Evolutionary conservation across 2,113 vertebrate genomes (phyloP).

Genomic region (Xyrauchen texanus): DNA sequence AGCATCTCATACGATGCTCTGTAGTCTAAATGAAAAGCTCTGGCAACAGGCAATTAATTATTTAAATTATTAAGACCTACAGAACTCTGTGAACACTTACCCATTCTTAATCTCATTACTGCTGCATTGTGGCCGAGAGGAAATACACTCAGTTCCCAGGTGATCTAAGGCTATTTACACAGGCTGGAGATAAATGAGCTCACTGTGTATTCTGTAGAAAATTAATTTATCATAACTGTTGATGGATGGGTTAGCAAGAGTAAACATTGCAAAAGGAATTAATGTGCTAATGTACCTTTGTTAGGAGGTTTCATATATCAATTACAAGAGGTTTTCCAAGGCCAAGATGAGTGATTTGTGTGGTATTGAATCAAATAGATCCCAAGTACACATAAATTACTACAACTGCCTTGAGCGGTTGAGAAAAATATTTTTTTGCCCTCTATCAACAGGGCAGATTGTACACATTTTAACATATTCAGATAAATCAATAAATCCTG

Average conservation of each 20-base stretch:
- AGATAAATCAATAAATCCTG: background rate
- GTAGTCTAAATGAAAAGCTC: constrained; percentile 36
- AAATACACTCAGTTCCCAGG: constrained; percentile 32
- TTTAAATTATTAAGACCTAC: constrained; percentile 47
- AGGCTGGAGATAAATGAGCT: constrained; percentile 34
- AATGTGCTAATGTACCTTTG: constrained; percentile 13
- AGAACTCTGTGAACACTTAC: constrained; percentile 35
- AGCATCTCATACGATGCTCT: background rate
- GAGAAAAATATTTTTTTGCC: background rate
- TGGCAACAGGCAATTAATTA: constrained; percentile 51
- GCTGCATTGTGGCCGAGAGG: constrained; percentile 39
- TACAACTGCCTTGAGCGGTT: background rate
- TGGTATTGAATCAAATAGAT: background rate
- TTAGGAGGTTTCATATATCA: constrained; percentile 18
- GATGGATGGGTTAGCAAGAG: constrained; percentile 36
- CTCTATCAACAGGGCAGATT: background rate
- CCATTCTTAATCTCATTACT: constrained; percentile 46
- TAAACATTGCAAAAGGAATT: constrained; percentile 20
- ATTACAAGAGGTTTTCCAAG: constrained; percentile 1
- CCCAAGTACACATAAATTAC: background rate
- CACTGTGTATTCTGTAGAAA: constrained; percentile 17
- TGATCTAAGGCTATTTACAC: constrained; percentile 46
- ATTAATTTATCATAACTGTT: constrained; percentile 33
- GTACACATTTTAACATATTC: background rate
- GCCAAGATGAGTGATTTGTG: background rate